phyloP scores from a whole-genome alignment of 2,113 vertebrate genomes.

The Melanotaenia duboulayi region DNA sequence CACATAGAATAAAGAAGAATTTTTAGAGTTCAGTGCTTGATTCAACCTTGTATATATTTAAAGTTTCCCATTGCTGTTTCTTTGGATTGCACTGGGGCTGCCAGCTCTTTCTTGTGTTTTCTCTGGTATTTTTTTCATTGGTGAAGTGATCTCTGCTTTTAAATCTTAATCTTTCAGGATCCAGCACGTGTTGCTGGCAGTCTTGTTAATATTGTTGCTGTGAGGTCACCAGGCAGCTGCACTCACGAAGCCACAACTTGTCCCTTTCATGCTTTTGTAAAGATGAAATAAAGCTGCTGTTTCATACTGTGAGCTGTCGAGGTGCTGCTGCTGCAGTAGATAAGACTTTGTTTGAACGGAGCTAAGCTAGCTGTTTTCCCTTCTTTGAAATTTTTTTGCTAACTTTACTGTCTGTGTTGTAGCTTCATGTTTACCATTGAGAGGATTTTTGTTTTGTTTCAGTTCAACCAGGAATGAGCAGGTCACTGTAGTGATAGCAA shows the following conservation, averaged over 20 bases:
- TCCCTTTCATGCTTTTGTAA: background rate
- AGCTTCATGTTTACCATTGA: too few relatives aligned
- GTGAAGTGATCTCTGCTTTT: background rate
- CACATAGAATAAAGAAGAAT: too few relatives aligned
- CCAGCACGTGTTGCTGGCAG: background rate
- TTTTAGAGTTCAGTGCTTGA: too few relatives aligned
- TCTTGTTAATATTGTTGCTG: background rate
- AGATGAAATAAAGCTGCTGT: conserved; percentile 4
- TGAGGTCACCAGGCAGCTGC: conserved; percentile 11
- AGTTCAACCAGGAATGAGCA: too few relatives aligned
- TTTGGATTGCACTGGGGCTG: background rate
- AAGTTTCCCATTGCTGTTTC: background rate
- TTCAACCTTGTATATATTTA: background rate
- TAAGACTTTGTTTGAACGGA: too few relatives aligned
- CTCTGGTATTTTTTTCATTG: background rate
- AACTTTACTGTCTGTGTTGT: too few relatives aligned
- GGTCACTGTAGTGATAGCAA: too few relatives aligned
- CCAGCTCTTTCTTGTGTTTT: conserved; percentile 3
- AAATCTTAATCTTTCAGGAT: conserved; percentile 6
- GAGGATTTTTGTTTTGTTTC: too few relatives aligned
- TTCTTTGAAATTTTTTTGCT: too few relatives aligned
- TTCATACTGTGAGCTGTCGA: too few relatives aligned
- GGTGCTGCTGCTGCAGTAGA: too few relatives aligned
- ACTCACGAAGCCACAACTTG: conserved; percentile 1
- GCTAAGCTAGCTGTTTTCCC: too few relatives aligned